Evolutionary conservation across 1,140 invertebrate species (phyloP).

Genomic region (Portunus trituberculatus): DNA sequence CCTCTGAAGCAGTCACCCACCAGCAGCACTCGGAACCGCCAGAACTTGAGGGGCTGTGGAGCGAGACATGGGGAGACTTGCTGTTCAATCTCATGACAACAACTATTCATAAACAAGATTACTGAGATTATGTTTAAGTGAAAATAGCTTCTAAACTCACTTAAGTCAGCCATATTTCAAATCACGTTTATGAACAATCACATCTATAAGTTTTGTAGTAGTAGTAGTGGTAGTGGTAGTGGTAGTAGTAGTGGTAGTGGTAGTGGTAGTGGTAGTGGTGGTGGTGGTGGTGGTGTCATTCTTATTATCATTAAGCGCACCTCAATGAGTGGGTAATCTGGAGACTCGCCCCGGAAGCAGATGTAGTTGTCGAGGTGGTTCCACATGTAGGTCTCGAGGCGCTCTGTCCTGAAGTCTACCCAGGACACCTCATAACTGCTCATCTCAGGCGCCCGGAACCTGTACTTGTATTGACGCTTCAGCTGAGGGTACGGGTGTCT

Average conservation of each 20-base stretch:
- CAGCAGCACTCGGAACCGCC: conserved; percentile 94
- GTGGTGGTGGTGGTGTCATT: no score
- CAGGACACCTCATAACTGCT: conserved; percentile 96
- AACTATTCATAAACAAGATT: neutral
- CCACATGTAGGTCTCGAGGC: conserved; percentile 98
- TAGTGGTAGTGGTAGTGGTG: no score
- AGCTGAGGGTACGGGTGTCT: conserved; percentile 96
- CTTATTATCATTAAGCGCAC: neutral
- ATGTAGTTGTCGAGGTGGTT: conserved; percentile 99
- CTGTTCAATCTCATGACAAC: neutral
- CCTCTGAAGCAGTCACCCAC: conserved; percentile 83
- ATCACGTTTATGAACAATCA: no score
- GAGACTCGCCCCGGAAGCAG: conserved; percentile 90
- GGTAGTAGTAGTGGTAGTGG: no score
- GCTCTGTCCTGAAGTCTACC: conserved; percentile 96
- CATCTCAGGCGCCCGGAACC: conserved; percentile 96
- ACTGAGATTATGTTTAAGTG: neutral
- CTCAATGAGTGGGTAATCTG: conserved; percentile 81
- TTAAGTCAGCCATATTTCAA: no score
- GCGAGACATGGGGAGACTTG: neutral
- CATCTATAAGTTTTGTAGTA: no score
- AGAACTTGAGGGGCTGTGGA: conserved; percentile 88
- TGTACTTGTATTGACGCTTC: conserved; percentile 93
- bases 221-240: no score
- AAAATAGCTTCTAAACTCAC: no score